These are phyloP conservation scores for Drosophila arizonae DNA, from an alignment of 1,140 invertebrate species.

Conservation along the genomic window DNA sequence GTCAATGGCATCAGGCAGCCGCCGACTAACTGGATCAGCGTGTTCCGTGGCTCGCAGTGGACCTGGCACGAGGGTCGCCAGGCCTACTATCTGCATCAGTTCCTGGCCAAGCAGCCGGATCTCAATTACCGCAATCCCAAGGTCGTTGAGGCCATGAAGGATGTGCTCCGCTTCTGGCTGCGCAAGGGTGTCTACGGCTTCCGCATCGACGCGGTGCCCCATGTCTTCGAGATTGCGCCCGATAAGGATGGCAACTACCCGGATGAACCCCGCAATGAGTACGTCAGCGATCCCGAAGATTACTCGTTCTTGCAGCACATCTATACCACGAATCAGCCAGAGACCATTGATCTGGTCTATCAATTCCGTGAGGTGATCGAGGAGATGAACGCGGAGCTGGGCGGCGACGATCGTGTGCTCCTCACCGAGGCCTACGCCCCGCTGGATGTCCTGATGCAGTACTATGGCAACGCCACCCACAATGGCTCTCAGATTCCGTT, in stretches of 20 bases:
- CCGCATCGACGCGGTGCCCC: constrained; percentile 87
- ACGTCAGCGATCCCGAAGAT: constrained; percentile 75
- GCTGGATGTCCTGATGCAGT: constrained; percentile 85
- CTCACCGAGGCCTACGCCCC: constrained; percentile 88
- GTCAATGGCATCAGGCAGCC: constrained; percentile 83
- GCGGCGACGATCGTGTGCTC: constrained; percentile 85
- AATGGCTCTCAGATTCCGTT: constrained; percentile 87
- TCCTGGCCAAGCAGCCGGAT: constrained; percentile 88
- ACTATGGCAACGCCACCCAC: constrained; percentile 84
- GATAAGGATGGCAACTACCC: constrained; percentile 84
- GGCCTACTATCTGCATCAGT: constrained; percentile 91
- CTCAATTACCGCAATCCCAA: constrained; percentile 87
- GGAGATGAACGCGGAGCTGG: constrained; percentile 81
- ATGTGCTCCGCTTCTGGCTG: constrained; percentile 89
- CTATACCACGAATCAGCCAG: constrained; percentile 85
- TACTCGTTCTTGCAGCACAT: constrained; percentile 86
- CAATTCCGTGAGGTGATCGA: constrained; percentile 84
- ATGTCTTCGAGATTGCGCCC: constrained; percentile 84
- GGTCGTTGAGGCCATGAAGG: constrained; percentile 87
- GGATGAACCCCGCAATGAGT: constrained; percentile 85
- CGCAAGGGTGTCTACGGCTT: constrained; percentile 90
- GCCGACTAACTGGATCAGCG: constrained; percentile 88
- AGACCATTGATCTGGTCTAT: constrained; percentile 85
- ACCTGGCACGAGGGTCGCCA: constrained; percentile 86
- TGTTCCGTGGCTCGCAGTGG: constrained; percentile 89